Percentiles rank a stretch among this genome's conserved stretches.
These are phyloP conservation scores for Drosophila subquinaria DNA, from an alignment of 2,888 invertebrate species.

Conservation along the genomic window DNA sequence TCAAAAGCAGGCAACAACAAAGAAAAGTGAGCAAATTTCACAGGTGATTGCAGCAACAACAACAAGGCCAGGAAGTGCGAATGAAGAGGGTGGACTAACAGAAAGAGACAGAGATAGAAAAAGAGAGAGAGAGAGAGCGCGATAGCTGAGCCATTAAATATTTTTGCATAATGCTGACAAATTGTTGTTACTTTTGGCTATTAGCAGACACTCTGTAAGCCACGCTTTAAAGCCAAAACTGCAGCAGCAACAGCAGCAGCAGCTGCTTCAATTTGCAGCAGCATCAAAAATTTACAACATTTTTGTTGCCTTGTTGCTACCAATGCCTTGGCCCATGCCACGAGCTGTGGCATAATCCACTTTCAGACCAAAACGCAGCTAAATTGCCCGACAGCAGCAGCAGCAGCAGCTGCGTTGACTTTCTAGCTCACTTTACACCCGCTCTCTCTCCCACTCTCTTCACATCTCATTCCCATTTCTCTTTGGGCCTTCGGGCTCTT, in stretches of 20 bases:
- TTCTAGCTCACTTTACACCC: slow-evolving; percentile 5
- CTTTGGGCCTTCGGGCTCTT: slow-evolving; percentile 33
- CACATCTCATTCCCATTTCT: background rate
- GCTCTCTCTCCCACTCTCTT: background rate
- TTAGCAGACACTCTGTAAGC: slow-evolving; percentile 45
- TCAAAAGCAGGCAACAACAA: slow-evolving; percentile 21
- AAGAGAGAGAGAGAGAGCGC: background rate
- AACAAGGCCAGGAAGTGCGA: background rate
- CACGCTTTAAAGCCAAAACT: slow-evolving; percentile 26
- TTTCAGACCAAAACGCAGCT: slow-evolving; percentile 28
- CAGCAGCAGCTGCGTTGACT: slow-evolving; percentile 33
- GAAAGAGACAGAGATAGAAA: too few relatives aligned
- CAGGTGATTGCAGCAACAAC: slow-evolving; percentile 32
- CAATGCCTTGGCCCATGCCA: slow-evolving; percentile 37
- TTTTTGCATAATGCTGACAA: slow-evolving; percentile 55
- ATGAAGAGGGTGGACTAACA: background rate
- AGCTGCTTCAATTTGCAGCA: slow-evolving; percentile 72
- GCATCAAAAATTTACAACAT: slow-evolving; percentile 71
- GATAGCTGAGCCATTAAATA: slow-evolving; percentile 46
- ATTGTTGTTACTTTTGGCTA: slow-evolving; percentile 57
- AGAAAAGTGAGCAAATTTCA: slow-evolving; percentile 30
- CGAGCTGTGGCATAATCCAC: slow-evolving; percentile 40
- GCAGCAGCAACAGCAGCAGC: slow-evolving; percentile 45
- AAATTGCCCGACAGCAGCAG: slow-evolving; percentile 42
- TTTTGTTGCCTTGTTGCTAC: slow-evolving; percentile 28